Evolutionary conservation across 2,888 invertebrate genomes (phyloP).

Genomic region (Muscina levida): DNA sequence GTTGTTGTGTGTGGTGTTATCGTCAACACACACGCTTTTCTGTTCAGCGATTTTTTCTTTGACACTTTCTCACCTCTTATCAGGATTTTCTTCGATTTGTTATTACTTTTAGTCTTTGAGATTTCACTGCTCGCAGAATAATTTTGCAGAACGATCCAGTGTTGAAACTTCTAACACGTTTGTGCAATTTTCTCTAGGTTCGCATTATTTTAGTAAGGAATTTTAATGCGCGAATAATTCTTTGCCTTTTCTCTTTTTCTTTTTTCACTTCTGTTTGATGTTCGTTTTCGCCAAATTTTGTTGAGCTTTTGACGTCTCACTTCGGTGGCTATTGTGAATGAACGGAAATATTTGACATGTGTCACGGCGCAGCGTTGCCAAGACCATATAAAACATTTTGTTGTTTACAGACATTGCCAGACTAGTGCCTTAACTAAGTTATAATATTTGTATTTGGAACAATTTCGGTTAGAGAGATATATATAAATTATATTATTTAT

Average conservation of each 20-base stretch:
- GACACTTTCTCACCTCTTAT: slow-evolving; percentile 49
- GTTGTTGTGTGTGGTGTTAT: slow-evolving; percentile 34
- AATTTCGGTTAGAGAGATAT: too few relatives aligned
- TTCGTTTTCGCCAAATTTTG: slow-evolving; percentile 23
- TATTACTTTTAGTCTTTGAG: not conserved
- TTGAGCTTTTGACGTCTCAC: slow-evolving; percentile 49
- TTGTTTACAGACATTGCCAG: too few relatives aligned
- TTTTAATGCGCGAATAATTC: slow-evolving; percentile 59
- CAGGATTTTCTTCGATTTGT: slow-evolving; percentile 20
- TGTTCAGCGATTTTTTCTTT: slow-evolving; percentile 16
- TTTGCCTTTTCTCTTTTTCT: slow-evolving; percentile 39
- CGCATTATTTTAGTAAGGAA: slow-evolving; percentile 45
- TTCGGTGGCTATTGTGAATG: slow-evolving; percentile 44
- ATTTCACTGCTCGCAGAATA: too few relatives aligned
- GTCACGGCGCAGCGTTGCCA: not conserved
- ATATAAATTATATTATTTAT: too few relatives aligned
- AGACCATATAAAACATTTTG: too few relatives aligned
- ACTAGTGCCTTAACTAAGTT: too few relatives aligned
- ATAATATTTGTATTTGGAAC: too few relatives aligned
- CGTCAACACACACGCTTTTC: slow-evolving; percentile 53
- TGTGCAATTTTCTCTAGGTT: slow-evolving; percentile 39
- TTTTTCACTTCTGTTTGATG: not conserved
- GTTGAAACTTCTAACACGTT: not conserved
- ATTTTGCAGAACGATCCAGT: not conserved
- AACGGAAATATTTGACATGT: slow-evolving; percentile 1